Conservation (phyloP, 2,113 vertebrate genomes). For the Crocuta crocuta region DNA sequence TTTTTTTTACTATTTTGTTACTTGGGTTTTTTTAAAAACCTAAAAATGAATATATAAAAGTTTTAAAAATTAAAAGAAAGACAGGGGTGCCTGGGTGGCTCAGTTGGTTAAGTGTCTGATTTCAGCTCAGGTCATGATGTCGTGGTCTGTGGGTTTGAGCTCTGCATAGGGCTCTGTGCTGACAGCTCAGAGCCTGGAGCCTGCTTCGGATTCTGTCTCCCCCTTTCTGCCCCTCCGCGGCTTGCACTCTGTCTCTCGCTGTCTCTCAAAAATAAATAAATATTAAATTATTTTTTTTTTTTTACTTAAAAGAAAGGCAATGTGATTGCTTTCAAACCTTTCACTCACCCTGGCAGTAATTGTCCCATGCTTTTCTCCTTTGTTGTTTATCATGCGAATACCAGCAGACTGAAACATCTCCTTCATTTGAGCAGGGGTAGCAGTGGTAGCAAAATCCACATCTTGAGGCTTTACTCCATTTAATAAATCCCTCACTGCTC, state of each 20-base stretch:
- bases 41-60: neutral
- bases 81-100: too few species aligned
- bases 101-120: too few species aligned
- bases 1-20: neutral
- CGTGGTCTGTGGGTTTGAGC: too few species aligned
- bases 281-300: neutral
- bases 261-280: too few species aligned
- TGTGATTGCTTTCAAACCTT: accelerated
- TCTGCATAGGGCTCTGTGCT: too few species aligned
- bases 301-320: neutral
- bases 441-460: conserved; percentile 97
- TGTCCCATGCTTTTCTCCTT: conserved; percentile 97
- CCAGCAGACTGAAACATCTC: conserved; percentile 92
- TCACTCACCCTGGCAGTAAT: conserved; percentile 94
- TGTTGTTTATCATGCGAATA: conserved; percentile 97
- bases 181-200: too few species aligned
- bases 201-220: too few species aligned
- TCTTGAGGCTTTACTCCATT: conserved; percentile 94
- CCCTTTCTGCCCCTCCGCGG: too few species aligned
- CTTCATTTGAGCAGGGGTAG: conserved; percentile 97
- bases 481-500: conserved; percentile 95
- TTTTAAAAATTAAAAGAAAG: neutral
- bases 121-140: too few species aligned
- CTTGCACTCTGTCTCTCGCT: too few species aligned
- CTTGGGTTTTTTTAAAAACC: neutral